Evolutionary conservation across 2,797 vertebrate species (phyloP).

Genomic region (Diglossa cyanea): DNA sequence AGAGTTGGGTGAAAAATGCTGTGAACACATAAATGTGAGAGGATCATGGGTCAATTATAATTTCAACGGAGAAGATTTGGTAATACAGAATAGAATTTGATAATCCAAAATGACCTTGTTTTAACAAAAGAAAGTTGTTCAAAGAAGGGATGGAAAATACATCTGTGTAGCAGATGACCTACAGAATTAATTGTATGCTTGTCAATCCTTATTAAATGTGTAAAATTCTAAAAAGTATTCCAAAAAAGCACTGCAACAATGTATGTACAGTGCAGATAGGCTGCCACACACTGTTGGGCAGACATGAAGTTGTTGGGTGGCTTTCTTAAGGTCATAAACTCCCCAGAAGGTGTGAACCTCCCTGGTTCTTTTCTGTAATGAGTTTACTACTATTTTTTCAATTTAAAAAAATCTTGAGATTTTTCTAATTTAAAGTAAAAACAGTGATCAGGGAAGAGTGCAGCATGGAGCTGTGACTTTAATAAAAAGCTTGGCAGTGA

Average conservation of each 20-base stretch:
- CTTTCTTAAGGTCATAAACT: background rate
- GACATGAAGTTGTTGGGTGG: background rate
- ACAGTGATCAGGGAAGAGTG: background rate
- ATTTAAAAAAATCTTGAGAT: background rate
- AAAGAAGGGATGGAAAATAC: background rate
- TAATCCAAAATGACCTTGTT: background rate
- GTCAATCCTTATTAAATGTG: background rate
- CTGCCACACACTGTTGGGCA: fast-evolving
- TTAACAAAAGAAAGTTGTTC: background rate
- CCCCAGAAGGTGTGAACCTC: background rate
- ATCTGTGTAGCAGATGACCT: background rate
- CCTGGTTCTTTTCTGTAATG: background rate
- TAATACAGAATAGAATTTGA: background rate
- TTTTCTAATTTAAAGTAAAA: background rate
- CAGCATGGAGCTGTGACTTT: background rate
- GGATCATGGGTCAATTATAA: fast-evolving
- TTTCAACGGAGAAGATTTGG: background rate
- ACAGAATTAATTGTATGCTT: background rate
- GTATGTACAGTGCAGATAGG: background rate
- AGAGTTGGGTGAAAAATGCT: background rate
- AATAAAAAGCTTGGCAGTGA: background rate
- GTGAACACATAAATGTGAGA: background rate
- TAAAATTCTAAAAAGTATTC: background rate
- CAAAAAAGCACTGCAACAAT: background rate
- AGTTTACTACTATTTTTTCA: background rate